A percentile compares a stretch with the other conserved stretches of the same genome.
These are phyloP conservation scores for Clarias batrachus DNA, from an alignment of 2,113 vertebrate genomes.

Conservation along the genomic window DNA sequence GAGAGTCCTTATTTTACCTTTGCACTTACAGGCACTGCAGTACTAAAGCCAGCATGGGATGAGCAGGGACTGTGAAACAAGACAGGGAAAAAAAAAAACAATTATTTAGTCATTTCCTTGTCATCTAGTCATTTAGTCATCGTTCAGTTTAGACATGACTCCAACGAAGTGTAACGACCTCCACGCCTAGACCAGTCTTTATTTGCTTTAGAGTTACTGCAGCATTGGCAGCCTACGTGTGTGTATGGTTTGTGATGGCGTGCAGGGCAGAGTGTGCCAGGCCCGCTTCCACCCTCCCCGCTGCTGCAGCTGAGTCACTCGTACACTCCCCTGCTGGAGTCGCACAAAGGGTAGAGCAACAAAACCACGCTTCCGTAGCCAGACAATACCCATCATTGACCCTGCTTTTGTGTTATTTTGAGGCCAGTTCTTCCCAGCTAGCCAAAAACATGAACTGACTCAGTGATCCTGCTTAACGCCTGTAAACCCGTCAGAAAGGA, in stretches of 20 bases:
- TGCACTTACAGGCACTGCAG: conserved; percentile 32
- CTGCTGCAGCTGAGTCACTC: conserved; percentile 27
- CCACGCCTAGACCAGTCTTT: conserved; percentile 25
- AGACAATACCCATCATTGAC: neutral
- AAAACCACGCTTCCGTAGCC: neutral
- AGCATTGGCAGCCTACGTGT: neutral
- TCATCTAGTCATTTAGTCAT: conserved; percentile 1
- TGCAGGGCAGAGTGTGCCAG: neutral
- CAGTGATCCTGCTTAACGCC: neutral
- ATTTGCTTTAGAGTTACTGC: conserved; percentile 6
- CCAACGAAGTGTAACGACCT: neutral
- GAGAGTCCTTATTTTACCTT: conserved; percentile 8
- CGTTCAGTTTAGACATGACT: neutral
- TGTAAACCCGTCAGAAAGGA: neutral
- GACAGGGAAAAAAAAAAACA: neutral
- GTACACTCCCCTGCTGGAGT: conserved; percentile 6
- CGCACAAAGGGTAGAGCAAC: neutral
- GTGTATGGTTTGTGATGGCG: neutral
- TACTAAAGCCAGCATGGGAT: neutral
- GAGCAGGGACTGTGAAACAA: neutral
- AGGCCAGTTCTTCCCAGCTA: neutral
- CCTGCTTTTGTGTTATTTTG: neutral
- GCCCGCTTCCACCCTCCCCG: neutral
- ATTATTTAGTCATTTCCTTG: neutral
- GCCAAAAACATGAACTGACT: neutral